Base-by-base conservation (phyloP, 2,797 vertebrate genomes). In the Propithecus deckenii region DNA sequence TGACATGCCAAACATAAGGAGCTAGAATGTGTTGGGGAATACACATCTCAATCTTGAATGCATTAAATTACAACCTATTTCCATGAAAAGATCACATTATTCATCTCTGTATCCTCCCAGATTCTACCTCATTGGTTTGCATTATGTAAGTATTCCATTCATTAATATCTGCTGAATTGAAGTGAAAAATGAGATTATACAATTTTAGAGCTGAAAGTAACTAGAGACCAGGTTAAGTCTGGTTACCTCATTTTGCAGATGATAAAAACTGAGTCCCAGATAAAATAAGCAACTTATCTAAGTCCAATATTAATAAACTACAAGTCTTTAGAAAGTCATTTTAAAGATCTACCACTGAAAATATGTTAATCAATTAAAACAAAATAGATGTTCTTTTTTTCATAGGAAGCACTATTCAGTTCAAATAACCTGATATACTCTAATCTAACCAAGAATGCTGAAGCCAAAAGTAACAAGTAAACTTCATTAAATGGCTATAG, bases 301-400 rank as follows among this genome's bases (percentile, higher is more conserved):
- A 84, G 46, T 78, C 41, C 46, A 92, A 78, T 86, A 86, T 91
- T 95, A 94, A 48, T 81, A 41, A 90, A 28, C 52, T 69, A 67
- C 8, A 93, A 43, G 32, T 72, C 43, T 95, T 97, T 57, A n/a
- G 30, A 81, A 22, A 78, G 41, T 79, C 87, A 38, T 93, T 93
- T 78, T 91, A 95, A 93, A 85, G 23, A 71, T 91, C 41, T 95
- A 10, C 30, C 61, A 89, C 15, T 94, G 46, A 71, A 95, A 93
- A 92, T 89, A 93, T 55, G 92, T 86, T 43, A 91, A 74, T n/a
- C 20, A 76, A 72, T 95, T 94, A 93, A 95, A 96, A 78, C 41
- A 89, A 94, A 86, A 96, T 63, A 59, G 23, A 48, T 59, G 52
- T 80, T 97, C n/a, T 65, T 93, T 78, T 78, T 74, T 52, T 79